Evolutionary conservation across 92 coral and sea anemone species (phyloP), one percentile per base, ranked within the genome.

Genomic region (Meandrina meandrites): DNA sequence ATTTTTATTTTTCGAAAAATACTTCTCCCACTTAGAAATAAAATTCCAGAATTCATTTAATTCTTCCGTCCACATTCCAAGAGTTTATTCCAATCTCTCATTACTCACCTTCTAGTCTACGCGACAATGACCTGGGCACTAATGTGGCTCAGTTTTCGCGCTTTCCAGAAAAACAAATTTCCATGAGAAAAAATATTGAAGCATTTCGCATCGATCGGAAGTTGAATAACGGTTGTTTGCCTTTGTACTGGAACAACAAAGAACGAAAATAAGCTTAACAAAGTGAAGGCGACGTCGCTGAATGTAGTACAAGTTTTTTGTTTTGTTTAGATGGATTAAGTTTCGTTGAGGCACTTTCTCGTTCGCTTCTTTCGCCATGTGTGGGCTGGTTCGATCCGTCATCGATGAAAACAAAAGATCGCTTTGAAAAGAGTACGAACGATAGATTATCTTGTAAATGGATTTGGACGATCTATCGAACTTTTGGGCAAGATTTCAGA

Each of bases 401-500:
- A 83, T 22, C 79, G 87, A 36, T 54, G 71, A 53, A 47, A 51
- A 51, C 76, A 27, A 54, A 64, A 54, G 75, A 80, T 35, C 79
- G 69, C 15, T 32, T 74, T 83, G 79, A 83, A 34, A 54, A 83
- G 67, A 27, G 70, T 5, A 19, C 36, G 24, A 1, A 14, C 19
- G 47, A 64, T 51, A 27, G 66, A 75, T 22, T 31, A n/a, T 40
- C 76, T 85, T 75, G 66, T 51, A 70, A 48, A 93, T 94, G 98
- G 98, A 92, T 82, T 81, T 92, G 51, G 98, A 91, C 40, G 98
- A 90, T 82, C 86, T 94, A 78, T 92, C 98, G 10, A 93, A 92
- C 91, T 91, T 90, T 84, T 94, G 98, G 98, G 98, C 98, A 58
- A 89, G 96, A 80, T 94, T 94, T 92, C 95, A 93, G 74, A 90